Conservation (phyloP, 2,113 vertebrate species). For the Corydoras maculifer region DNA sequence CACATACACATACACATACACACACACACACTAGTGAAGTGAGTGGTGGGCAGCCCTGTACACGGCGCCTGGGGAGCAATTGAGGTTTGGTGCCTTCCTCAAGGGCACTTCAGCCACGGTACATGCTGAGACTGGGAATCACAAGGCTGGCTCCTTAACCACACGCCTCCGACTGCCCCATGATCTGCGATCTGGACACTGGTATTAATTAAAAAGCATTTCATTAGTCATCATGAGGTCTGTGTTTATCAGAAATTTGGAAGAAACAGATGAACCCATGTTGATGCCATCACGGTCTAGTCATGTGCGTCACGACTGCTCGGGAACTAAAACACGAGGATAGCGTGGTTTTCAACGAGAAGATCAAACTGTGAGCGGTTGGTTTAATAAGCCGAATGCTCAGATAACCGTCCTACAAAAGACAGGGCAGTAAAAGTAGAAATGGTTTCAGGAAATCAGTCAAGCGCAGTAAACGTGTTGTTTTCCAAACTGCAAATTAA, state of each 20-base stretch:
- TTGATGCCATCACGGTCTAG: conserved; percentile 36
- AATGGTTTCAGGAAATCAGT: conserved; percentile 1
- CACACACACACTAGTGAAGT: too few species aligned
- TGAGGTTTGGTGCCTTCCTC: too few species aligned
- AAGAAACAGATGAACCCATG: conserved; percentile 10
- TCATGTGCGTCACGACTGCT: conserved; percentile 15
- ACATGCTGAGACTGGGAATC: too few species aligned
- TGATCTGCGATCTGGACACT: not conserved
- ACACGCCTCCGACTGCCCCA: too few species aligned
- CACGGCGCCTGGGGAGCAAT: too few species aligned
- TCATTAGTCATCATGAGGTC: not conserved
- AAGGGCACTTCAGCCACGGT: too few species aligned
- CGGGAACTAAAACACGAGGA: conserved; percentile 2
- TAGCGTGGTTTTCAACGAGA: not conserved
- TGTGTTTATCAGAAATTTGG: conserved; percentile 36
- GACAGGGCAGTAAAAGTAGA: not conserved
- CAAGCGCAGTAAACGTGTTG: not conserved
- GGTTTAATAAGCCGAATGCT: not conserved
- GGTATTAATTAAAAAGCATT: conserved; percentile 29
- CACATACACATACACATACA: too few species aligned
- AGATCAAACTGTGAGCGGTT: not conserved
- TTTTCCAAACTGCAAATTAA: conserved; percentile 7
- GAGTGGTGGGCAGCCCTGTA: too few species aligned
- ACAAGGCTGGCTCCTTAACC: too few species aligned
- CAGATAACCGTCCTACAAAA: not conserved